Base-by-base conservation (phyloP, 2,113 vertebrate species). In the Hystrix cristata region DNA sequence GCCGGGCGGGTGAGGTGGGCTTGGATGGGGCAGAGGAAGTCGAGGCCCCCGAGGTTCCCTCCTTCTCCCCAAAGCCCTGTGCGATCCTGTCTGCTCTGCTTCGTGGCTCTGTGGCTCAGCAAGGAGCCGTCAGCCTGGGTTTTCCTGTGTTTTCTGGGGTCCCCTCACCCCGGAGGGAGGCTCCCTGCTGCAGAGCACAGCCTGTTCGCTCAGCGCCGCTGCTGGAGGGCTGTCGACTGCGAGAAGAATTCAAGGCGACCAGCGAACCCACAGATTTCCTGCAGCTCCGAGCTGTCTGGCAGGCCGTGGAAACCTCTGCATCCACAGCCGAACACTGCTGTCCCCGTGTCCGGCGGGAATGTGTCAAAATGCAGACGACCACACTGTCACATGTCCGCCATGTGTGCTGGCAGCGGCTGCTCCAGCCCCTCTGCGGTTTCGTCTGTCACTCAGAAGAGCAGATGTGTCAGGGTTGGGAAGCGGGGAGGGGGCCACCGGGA, bases 391-490 rank as follows among this genome's bases (percentile, higher is more conserved):
- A 80, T 95, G 97, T 23, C 69, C 90, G 92, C 98, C 97, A 95
- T 91, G 97, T 97, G 97, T 91, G 96, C 97, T 97, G 96, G 96
- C 23, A 6, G 97, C 98, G 98, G 98, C 1, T 0, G 93, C 96
- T 98, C 90, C 60, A 34, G 95, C 92, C 72, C 87, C 71, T 92
- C 93, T 96, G 95, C 96, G 10, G 95, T 98, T 97, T 95, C 94
- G 97, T 96, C 98, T 97, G 94, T 96, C 95, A 95, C 95, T 98
- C 94, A n/a, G 72, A 87, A 98, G 98, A 97, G 93, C 98, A 97
- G 98, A 98, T 97, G 97, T 96, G 97, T 93, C 90, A 60, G 97
- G 94, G 95, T 93, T 95, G 96, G 90, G 97, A 95, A 83, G 94
- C 43, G 86, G 87, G 93, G 94, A 97, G 95, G 92, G 91, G 94